A percentile compares a stretch with the other conserved stretches of the same genome.
These are phyloP conservation scores for Opisthograptis luteolata DNA, from an alignment of 2,888 invertebrate species.

Conservation along the genomic window DNA sequence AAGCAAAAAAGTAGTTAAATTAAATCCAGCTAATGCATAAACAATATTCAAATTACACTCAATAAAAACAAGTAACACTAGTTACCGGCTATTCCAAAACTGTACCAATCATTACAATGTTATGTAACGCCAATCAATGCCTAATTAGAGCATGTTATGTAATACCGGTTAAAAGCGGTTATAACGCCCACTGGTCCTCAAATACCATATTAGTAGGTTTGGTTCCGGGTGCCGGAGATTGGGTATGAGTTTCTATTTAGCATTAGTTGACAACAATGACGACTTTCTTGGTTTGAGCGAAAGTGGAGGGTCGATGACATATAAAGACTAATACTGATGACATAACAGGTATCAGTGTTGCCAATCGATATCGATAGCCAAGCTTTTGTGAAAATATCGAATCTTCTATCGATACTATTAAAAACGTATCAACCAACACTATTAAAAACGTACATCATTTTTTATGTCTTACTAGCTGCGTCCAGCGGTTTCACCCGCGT, in stretches of 20 bases:
- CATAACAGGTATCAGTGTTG: too few relatives aligned
- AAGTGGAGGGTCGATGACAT: constrained; percentile 40
- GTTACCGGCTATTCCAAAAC: constrained; percentile 8
- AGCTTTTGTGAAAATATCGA: too few relatives aligned
- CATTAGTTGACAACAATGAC: constrained; percentile 47
- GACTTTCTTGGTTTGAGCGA: constrained; percentile 45
- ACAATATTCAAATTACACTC: constrained; percentile 9
- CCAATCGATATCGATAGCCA: too few relatives aligned
- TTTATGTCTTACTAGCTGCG: too few relatives aligned
- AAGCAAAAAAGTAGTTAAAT: neutral
- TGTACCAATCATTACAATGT: constrained; percentile 17
- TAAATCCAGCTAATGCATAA: neutral
- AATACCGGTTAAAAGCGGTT: constrained; percentile 12
- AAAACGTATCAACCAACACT: too few relatives aligned
- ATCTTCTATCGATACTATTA: too few relatives aligned
- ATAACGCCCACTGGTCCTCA: constrained; percentile 18
- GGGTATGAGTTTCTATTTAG: constrained; percentile 33
- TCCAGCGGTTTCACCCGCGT: too few relatives aligned
- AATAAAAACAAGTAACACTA: constrained; percentile 11
- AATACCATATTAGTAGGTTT: constrained; percentile 16
- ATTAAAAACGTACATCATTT: too few relatives aligned
- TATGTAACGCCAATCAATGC: constrained; percentile 30
- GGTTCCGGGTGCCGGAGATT: constrained; percentile 38
- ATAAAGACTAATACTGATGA: constrained; percentile 11
- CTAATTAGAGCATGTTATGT: constrained; percentile 28